Evolutionary conservation across 2,888 invertebrate species (phyloP), one percentile per base, ranked within the genome.

Genomic region (Lamellibrachia satsuma): DNA sequence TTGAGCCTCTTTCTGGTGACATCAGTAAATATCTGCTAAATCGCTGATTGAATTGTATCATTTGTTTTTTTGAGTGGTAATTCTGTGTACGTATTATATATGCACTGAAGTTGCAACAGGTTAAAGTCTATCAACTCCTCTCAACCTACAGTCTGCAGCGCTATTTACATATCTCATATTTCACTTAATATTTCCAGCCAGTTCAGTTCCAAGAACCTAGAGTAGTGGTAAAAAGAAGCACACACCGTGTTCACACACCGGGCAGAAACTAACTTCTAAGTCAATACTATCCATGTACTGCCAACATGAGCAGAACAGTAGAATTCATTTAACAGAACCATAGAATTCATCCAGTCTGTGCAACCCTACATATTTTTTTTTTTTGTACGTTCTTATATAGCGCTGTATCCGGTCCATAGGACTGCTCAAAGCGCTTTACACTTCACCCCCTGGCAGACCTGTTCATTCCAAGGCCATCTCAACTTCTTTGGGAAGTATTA

Each of bases 191-290:
- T 75, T 75, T 22, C 75, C 22, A 22, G 75, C 22, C 15, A 75
- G 75, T 75, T 22, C 22, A 22, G 15, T 75, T 75, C 75, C 75
- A 75, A 75, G 75, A 75, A 75, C n/a, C 15, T 4, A 75, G 15
- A 75, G 75, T 4, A 75, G 75, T 75, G 75, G 15, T 22, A 75
- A 75, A 75, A 75, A 75, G 52, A 92, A 92, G 90, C 92, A n/a
- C 57, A 52, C 27, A 39, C 52, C 92, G 7, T 91, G 51, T 22
- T 39, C 52, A 39, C 52, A 52, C 52, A 90, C 52, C 51, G 90
- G 92, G 92, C 92, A 90, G 55, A 52, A 90, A 90, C 75, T 90
- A 90, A 90, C 75, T 92, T 92, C 90, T 15, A 90, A 90, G 51
- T 51, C 15, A 15, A 91, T n/a, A n/a, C 91, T 91, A 22, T 52